These are phyloP conservation scores for Drosophila santomea DNA, from an alignment of 1,140 invertebrate species.

Conservation along the genomic window DNA sequence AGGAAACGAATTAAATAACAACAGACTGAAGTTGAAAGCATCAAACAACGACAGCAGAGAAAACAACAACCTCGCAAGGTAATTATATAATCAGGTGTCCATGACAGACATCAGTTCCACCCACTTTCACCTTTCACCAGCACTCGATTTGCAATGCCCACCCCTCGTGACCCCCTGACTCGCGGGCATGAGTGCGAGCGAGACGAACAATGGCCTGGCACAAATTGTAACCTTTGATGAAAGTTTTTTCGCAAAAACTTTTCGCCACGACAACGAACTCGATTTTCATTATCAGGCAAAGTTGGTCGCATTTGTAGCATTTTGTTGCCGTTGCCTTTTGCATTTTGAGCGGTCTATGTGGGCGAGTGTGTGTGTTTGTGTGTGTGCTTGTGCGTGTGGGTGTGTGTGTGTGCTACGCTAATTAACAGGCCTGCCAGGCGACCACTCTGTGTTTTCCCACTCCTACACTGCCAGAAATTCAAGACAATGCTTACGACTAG, in stretches of 20 bases:
- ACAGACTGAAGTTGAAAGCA: slow-evolving; percentile 23
- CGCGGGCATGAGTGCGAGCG: neutral
- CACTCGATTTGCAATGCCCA: neutral
- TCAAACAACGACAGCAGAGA: slow-evolving; percentile 30
- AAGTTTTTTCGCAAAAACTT: slow-evolving; percentile 77
- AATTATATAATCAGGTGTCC: slow-evolving; percentile 75
- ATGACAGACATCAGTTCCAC: slow-evolving; percentile 45
- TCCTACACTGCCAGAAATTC: slow-evolving; percentile 3
- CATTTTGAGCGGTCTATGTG: slow-evolving; percentile 53
- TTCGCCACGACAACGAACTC: slow-evolving; percentile 62
- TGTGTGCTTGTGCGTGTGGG: neutral
- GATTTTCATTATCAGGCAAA: slow-evolving; percentile 78
- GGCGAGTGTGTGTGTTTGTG: slow-evolving; percentile 18
- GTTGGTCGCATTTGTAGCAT: slow-evolving; percentile 65
- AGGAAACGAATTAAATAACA: slow-evolving; percentile 22
- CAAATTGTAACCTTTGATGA: slow-evolving; percentile 80
- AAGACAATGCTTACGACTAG: neutral
- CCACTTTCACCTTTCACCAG: neutral
- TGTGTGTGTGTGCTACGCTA: slow-evolving; percentile 57
- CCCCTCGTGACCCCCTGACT: neutral
- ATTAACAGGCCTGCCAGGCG: slow-evolving; percentile 69
- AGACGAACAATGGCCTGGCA: slow-evolving; percentile 44
- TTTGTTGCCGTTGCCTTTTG: slow-evolving; percentile 61
- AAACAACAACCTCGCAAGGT: slow-evolving; percentile 39
- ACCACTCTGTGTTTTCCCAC: slow-evolving; percentile 23